A percentile compares a stretch with the other conserved stretches of the same genome.
Evolutionary conservation across 2,113 vertebrate species (phyloP).

Genomic region (Grammomys surdaster): DNA sequence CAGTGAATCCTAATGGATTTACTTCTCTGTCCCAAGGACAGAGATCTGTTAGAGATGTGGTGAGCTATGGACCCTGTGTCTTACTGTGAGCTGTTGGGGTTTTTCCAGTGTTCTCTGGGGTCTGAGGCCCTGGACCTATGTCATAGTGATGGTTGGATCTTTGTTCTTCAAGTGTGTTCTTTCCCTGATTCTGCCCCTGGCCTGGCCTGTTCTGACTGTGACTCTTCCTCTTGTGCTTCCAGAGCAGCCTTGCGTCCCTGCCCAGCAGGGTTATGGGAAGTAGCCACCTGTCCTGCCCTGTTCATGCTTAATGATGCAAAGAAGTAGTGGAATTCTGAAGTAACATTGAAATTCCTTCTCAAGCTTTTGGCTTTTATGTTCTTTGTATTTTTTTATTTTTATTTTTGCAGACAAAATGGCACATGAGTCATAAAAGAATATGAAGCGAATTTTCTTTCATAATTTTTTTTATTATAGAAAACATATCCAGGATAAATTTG

Average conservation of each 20-base stretch:
- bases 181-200: neutral
- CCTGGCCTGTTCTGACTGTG: neutral
- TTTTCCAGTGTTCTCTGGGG: neutral
- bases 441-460: neutral
- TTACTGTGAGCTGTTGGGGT: neutral
- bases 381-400: neutral
- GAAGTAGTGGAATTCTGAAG: neutral
- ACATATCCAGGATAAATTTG: neutral
- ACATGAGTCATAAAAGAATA: neutral
- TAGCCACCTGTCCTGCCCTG: neutral
- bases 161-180: neutral
- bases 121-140: neutral
- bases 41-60: neutral
- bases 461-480: conserved; percentile 37
- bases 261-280: neutral
- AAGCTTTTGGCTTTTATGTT: neutral
- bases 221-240: neutral
- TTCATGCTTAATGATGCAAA: conserved; percentile 1
- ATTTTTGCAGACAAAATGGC: neutral
- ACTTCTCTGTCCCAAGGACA: conserved; percentile 14
- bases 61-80: neutral
- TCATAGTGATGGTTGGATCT: neutral
- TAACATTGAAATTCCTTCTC: neutral
- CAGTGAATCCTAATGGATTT: neutral
- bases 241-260: neutral